Evolutionary conservation across 2,797 vertebrate species (phyloP).

Genomic region (Spondyliosoma cantharus): DNA sequence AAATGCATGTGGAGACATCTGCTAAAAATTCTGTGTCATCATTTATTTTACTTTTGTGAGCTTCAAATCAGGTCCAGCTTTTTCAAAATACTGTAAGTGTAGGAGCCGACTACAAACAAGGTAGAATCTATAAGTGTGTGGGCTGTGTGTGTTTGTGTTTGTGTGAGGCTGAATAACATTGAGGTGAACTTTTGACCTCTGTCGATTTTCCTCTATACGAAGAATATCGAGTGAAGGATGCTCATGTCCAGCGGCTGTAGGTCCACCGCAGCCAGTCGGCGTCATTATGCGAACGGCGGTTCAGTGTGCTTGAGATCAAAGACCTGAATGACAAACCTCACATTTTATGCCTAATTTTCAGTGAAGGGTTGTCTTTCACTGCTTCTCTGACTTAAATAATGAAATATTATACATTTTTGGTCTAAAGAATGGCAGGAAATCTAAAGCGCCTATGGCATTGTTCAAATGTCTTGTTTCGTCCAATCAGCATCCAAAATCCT

Average conservation of each 20-base stretch:
- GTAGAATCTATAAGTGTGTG: conserved; percentile 16
- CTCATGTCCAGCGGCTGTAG: not conserved
- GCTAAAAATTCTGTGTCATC: not conserved
- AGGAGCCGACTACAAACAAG: conserved; percentile 11
- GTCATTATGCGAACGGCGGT: not conserved
- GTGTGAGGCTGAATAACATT: conserved; percentile 1
- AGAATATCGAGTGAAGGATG: conserved; percentile 15
- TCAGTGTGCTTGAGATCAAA: conserved; percentile 1
- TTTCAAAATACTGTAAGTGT: not conserved
- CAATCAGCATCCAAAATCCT: not conserved
- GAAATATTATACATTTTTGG: too few species aligned
- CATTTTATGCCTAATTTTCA: not conserved
- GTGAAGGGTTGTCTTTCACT: not conserved
- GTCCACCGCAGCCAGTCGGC: not conserved
- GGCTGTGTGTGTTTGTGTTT: conserved; percentile 1
- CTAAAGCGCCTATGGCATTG: accelerated
- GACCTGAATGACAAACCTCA: not conserved
- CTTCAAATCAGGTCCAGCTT: not conserved
- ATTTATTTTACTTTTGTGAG: not conserved
- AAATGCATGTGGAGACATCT: not conserved
- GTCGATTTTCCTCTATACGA: conserved; percentile 33
- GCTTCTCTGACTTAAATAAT: not conserved
- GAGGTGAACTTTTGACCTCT: conserved; percentile 18
- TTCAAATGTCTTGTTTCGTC: not conserved
- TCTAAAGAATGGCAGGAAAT: not conserved